These are phyloP conservation scores for Poecilus cupreus DNA, from an alignment of 2,888 invertebrate genomes.

Conservation along the genomic window DNA sequence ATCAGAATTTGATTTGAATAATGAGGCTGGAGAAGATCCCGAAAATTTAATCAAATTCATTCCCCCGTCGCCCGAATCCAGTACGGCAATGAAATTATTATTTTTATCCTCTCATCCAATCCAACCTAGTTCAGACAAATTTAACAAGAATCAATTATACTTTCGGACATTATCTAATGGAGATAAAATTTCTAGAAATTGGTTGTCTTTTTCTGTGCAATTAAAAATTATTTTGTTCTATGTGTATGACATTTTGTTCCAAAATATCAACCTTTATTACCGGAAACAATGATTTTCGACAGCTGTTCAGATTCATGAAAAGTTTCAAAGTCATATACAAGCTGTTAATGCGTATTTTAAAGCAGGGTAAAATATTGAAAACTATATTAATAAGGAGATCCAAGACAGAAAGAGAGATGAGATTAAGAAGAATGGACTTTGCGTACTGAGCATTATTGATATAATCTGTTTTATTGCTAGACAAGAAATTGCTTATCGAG, in stretches of 20 bases:
- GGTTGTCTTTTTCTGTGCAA: neutral
- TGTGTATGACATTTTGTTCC: neutral
- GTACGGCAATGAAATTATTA: neutral
- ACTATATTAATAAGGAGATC: too few species aligned
- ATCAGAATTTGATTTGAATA: too few species aligned
- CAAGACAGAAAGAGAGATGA: neutral
- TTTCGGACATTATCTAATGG: neutral
- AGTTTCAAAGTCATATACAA: too few species aligned
- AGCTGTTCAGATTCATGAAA: too few species aligned
- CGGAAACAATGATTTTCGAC: neutral
- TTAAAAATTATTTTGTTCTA: neutral
- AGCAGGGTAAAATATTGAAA: too few species aligned
- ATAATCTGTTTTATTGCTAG: neutral
- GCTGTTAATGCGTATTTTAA: too few species aligned
- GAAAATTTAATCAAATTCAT: too few species aligned
- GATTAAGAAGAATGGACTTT: too few species aligned
- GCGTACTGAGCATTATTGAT: too few species aligned
- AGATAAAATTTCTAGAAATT: neutral
- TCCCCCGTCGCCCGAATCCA: neutral
- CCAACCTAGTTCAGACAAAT: neutral
- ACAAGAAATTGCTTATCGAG: neutral
- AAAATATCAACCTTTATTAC: neutral
- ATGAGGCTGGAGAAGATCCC: too few species aligned
- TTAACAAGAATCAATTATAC: neutral
- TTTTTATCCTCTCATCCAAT: neutral